Conservation (phyloP, 2,888 invertebrate genomes). For the Cylindroiulus punctatus region DNA sequence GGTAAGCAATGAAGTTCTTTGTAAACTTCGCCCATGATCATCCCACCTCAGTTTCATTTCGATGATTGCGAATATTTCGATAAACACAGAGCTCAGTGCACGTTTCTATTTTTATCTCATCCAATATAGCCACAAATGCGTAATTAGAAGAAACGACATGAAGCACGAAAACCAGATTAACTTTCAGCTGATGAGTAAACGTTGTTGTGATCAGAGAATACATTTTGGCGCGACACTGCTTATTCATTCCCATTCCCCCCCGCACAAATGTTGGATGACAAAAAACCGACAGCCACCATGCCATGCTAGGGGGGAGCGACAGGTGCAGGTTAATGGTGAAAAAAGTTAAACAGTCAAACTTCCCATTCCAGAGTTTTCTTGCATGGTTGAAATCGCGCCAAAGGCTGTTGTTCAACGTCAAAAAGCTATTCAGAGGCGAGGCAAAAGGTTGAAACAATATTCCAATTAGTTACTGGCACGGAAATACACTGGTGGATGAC, state of each 20-base stretch:
- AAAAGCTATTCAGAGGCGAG: slow-evolving; percentile 6
- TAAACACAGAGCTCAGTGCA: too few relatives aligned
- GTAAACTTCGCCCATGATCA: too few relatives aligned
- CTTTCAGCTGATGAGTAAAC: too few relatives aligned
- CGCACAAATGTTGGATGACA: not conserved
- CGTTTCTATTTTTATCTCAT: not conserved
- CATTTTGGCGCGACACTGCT: not conserved
- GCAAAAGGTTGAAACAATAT: slow-evolving; percentile 31
- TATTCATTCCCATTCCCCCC: not conserved
- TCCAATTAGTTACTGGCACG: not conserved
- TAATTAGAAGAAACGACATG: not conserved
- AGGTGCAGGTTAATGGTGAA: not conserved
- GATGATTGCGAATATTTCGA: too few relatives aligned
- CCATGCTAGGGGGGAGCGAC: not conserved
- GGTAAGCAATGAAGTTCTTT: too few relatives aligned
- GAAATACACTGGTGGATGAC: too few relatives aligned
- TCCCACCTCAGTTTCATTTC: too few relatives aligned
- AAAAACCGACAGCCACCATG: not conserved
- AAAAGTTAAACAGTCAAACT: not conserved
- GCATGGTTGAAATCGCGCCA: slow-evolving; percentile 1
- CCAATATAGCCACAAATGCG: not conserved
- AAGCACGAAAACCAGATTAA: not conserved
- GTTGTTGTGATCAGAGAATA: not conserved
- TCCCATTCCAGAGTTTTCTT: not conserved
- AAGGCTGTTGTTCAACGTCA: not conserved